Base-by-base conservation (phyloP, 23 tunicate genomes). In the Corella eumyota region DNA sequence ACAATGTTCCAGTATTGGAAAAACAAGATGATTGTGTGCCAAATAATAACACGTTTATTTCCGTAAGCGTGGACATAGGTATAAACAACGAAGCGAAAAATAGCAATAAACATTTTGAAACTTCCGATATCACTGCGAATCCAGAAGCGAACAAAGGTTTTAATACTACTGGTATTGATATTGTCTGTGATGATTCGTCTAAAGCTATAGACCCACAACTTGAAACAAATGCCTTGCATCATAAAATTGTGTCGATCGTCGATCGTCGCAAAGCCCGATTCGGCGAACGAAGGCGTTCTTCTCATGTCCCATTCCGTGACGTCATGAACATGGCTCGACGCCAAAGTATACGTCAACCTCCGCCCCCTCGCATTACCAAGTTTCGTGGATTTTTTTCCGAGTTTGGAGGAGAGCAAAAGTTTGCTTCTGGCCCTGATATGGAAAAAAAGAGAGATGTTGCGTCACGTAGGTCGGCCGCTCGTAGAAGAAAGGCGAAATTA, bases 301-400 rank as follows among this genome's bases (percentile, higher is more conserved):
- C 78, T 11, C 50, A 58, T 22, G 31, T 70, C 52, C 78, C 69
- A n/a, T 72, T 72, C 45, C 47, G 40, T 4, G 62, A 72, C 36
- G 78, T 62, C 4, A 47, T 66, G 54, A 58, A 66, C 45, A 66
- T 66, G 25, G 71, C 71, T 1, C 45, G 78, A 33, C 45, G 78
- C 13, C 68, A 46, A 24, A 61, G 59, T 48, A 72, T 72, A 17
- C 29, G 49, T 31, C 52, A 27, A 11, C 57, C 66, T 6, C 65
- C 64, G 4, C 66, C 66, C 2, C 76, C 76, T 23, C 45, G 46
- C 2, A 55, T 34, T 19, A 57, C 40, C 4, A 70, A 70, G n/a
- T 44, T 70, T 19, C 45, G 30, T 26, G 76, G 76, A 13, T 70
- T 70, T 32, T 70, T 54, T 4, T 31, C 52, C 20, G 68, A 62